phyloP scores from a whole-genome alignment of 2,888 invertebrate species.

The Muschampia plurimacula region DNA sequence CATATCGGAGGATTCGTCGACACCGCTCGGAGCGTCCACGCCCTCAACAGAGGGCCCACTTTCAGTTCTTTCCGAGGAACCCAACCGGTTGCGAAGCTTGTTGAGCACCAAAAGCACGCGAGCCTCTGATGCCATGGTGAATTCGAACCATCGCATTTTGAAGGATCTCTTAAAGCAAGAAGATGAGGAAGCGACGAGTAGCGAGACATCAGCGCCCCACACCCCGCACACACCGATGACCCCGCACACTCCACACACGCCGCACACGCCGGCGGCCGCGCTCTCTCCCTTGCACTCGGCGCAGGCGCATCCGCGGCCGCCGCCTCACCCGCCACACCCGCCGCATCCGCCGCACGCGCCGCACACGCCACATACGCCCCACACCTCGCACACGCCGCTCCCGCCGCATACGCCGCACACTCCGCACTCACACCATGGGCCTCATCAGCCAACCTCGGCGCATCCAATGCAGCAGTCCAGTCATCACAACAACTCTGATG shows the following conservation, averaged over 20 bases:
- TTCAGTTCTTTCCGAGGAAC: constrained; percentile 70
- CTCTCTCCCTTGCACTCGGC: constrained; percentile 50
- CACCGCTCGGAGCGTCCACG: constrained; percentile 66
- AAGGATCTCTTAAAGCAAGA: constrained; percentile 78
- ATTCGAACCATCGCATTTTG: constrained; percentile 72
- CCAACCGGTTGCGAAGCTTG: constrained; percentile 86
- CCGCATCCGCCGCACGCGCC: no score
- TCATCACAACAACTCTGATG: constrained; percentile 51
- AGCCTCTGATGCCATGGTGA: constrained; percentile 59
- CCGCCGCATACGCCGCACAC: constrained; percentile 47
- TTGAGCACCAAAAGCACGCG: constrained; percentile 84
- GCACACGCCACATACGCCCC: no score
- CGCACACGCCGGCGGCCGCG: constrained; percentile 65
- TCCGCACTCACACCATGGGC: constrained; percentile 50
- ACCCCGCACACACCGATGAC: constrained; percentile 73
- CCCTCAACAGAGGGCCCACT: constrained; percentile 54
- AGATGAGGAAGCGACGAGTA: constrained; percentile 75
- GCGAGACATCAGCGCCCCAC: constrained; percentile 76
- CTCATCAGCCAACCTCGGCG: constrained; percentile 38
- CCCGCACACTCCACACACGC: constrained; percentile 58
- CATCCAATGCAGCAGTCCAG: constrained; percentile 41
- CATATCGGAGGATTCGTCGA: constrained; percentile 61
- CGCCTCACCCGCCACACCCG: constrained; percentile 55
- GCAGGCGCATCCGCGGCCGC: constrained; percentile 52
- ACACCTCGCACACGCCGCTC: constrained; percentile 52